Evolutionary conservation across 1,140 invertebrate genomes (phyloP), one percentile per base, ranked within the genome.

Genomic region (Rhagoletis zephyria): DNA sequence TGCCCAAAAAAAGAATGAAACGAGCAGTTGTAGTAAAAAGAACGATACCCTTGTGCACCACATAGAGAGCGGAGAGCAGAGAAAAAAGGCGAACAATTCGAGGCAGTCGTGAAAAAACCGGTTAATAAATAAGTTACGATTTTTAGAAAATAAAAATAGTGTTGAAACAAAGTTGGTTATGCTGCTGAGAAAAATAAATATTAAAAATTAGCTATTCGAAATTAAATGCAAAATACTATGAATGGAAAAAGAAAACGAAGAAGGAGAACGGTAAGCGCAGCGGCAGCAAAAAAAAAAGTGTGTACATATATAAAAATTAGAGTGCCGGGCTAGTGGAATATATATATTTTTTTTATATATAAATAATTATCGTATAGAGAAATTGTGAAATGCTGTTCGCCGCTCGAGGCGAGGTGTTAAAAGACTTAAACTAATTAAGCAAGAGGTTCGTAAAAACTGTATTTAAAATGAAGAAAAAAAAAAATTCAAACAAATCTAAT

Each of bases 1-100:
- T 40, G 63, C 48, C 60, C 85, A 86, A 64, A 67, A 56, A 87
- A 67, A 19, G 56, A 86, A 85, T 59, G 61, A 87, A 65, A 59
- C 87, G 74, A 77, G 61, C 74, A 59, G 85, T 65, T 19, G 9
- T 65, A 67, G 85, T 85, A 48, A 81, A 81, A 81, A 30, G 30
- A 81, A 30, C 10, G 56, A 59, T 48, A 64, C 9, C 30, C 30
- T 30, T 30, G 60, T 14, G 60, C 56, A 87, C 48, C 65, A 87
- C 51, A 19, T 65, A 14, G 74, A 81, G 74, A 81, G 74, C 74
- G 48, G 19, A 56, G 48, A 81, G 48, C 74, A 81, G 19, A 56
- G 74, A 56, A 56, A 81, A 81, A 81, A 56, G 74, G 74, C 48
- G 48, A 81, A 81, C 16, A 81, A 81, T 2, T 81, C 48, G 74